Conservation (phyloP, 2,888 invertebrate genomes). For the Limenitis camilla region DNA sequence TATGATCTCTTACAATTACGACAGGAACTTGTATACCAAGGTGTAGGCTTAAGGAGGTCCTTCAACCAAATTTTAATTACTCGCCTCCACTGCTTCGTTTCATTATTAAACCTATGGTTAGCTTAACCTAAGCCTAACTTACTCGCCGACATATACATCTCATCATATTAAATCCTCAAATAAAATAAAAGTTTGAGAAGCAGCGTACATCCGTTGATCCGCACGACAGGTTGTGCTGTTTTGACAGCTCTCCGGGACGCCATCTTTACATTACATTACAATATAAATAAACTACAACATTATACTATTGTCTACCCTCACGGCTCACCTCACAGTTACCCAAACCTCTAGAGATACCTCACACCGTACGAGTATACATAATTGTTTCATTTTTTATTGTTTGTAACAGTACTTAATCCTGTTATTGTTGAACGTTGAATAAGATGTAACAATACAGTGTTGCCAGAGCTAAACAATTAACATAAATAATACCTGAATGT, state of each 20-base stretch:
- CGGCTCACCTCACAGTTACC: slow-evolving; percentile 15
- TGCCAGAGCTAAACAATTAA: too few species aligned
- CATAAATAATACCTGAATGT: too few species aligned
- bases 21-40: too few species aligned
- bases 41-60: too few species aligned
- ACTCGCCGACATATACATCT: too few species aligned
- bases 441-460: too few species aligned
- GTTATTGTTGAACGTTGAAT: too few species aligned
- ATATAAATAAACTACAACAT: slow-evolving; percentile 17
- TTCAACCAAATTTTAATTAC: too few species aligned
- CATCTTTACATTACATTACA: slow-evolving; percentile 28
- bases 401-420: background rate
- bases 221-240: slow-evolving; percentile 55
- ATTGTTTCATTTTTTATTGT: background rate
- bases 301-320: slow-evolving; percentile 14
- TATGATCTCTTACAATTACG: too few species aligned
- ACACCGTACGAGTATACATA: slow-evolving; percentile 24
- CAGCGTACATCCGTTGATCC: slow-evolving; percentile 35
- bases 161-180: background rate
- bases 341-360: slow-evolving; percentile 26
- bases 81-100: too few species aligned
- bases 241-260: slow-evolving; percentile 59
- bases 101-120: too few species aligned
- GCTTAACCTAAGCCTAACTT: too few species aligned
- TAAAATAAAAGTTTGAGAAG: slow-evolving; percentile 33